phyloP scores from a whole-genome alignment of 1,140 invertebrate genomes.

The Lepidostoma basale region DNA sequence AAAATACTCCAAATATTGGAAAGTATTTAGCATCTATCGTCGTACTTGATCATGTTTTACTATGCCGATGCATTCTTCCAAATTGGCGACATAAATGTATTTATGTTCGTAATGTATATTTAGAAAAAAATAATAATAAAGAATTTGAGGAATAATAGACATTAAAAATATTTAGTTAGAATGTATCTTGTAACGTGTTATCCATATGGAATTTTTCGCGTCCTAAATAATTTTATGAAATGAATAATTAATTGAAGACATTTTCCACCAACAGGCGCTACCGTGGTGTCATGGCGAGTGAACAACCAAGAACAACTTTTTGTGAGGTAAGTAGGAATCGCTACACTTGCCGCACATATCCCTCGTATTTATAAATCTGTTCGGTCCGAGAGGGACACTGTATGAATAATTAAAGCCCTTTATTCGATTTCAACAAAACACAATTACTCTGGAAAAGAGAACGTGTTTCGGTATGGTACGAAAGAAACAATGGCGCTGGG shows the following conservation, averaged over 20 bases:
- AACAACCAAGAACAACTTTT: conserved; percentile 95
- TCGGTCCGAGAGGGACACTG: conserved; percentile 25
- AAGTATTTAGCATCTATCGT: too few relatives aligned
- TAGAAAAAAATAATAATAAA: too few relatives aligned
- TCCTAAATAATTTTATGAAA: conserved; percentile 25
- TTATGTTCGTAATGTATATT: too few relatives aligned
- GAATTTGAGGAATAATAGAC: too few relatives aligned
- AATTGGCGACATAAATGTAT: too few relatives aligned
- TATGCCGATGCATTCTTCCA: too few relatives aligned
- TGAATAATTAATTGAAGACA: conserved; percentile 42
- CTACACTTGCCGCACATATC: too few relatives aligned
- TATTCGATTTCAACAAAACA: conserved; percentile 35
- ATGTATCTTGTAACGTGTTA: too few relatives aligned
- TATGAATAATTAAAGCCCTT: conserved; percentile 37
- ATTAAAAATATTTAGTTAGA: too few relatives aligned
- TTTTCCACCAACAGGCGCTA: conserved; percentile 74
- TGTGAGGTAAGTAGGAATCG: conserved; percentile 84
- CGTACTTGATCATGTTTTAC: too few relatives aligned
- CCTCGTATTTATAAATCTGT: conserved; percentile 15
- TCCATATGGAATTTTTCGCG: too few relatives aligned
- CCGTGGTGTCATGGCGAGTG: conserved; percentile 91
- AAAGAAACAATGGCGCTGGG: background rate
- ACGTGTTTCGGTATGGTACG: conserved; percentile 24
- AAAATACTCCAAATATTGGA: too few relatives aligned
- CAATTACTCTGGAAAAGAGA: conserved; percentile 35